These are phyloP conservation scores for Azorinus chamasolen DNA, from an alignment of 2,888 invertebrate species.

Conservation along the genomic window DNA sequence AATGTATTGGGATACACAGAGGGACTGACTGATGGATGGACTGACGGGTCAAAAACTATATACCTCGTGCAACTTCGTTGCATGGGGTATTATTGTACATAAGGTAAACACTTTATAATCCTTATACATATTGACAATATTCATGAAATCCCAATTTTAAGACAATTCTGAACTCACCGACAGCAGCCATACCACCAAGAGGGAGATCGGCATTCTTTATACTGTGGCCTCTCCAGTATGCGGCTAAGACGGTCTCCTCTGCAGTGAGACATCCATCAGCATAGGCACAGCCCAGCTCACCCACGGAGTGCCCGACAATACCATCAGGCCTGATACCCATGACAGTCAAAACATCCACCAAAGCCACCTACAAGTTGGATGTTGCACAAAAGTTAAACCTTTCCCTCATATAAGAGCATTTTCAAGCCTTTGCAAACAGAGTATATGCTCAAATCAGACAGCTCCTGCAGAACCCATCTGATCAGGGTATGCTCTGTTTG, in stretches of 20 bases:
- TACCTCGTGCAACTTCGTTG: too few species aligned
- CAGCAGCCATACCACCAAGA: conserved; percentile 86
- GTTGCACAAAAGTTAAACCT: too few species aligned
- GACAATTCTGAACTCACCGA: conserved; percentile 84
- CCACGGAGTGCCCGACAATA: conserved; percentile 98
- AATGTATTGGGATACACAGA: too few species aligned
- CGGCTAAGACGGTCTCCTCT: conserved; percentile 97
- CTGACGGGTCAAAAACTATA: too few species aligned
- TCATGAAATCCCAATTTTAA: too few species aligned
- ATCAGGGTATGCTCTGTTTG: too few species aligned
- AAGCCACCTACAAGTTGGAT: conserved; percentile 92
- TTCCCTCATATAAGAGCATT: too few species aligned
- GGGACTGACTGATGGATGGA: too few species aligned
- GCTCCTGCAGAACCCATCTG: too few species aligned
- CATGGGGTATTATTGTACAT: too few species aligned
- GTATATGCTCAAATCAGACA: background rate
- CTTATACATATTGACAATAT: too few species aligned
- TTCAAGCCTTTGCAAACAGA: background rate
- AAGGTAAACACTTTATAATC: too few species aligned
- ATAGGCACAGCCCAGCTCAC: conserved; percentile 98
- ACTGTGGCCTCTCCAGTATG: conserved; percentile 92
- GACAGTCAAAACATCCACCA: conserved; percentile 94
- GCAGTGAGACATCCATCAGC: conserved; percentile 98
- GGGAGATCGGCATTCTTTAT: conserved; percentile 84
- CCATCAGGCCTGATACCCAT: conserved; percentile 95